A percentile compares a stretch with the other conserved stretches of the same genome.
Conservation (phyloP, 2,888 invertebrate species). For the Alloscopus bannaensis region DNA sequence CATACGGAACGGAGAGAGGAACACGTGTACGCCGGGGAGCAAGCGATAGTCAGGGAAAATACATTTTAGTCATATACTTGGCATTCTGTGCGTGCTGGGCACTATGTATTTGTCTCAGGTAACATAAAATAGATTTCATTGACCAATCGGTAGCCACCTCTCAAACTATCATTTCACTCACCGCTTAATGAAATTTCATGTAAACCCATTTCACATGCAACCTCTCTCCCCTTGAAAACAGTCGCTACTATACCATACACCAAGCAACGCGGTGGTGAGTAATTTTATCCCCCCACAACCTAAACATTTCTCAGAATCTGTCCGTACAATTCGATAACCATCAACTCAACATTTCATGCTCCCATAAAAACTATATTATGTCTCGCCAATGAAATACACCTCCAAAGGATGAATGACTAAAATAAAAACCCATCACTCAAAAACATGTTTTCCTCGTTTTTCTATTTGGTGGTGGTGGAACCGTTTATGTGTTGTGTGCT, state of each 20-base stretch:
- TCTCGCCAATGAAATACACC: slow-evolving; percentile 10
- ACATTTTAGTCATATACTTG: background rate
- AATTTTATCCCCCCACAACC: background rate
- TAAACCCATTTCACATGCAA: slow-evolving; percentile 17
- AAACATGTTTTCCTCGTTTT: slow-evolving; percentile 5
- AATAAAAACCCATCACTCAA: slow-evolving; percentile 53
- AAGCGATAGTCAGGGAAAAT: no score
- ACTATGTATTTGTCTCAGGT: no score
- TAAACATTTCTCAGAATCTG: slow-evolving; percentile 9
- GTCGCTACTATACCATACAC: background rate
- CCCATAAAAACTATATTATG: no score
- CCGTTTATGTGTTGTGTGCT: slow-evolving; percentile 4
- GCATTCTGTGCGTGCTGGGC: background rate
- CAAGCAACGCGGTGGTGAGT: background rate
- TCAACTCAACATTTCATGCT: slow-evolving; percentile 15
- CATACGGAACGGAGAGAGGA: no score
- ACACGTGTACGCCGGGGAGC: no score
- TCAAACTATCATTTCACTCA: background rate
- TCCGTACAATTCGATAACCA: background rate
- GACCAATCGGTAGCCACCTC: background rate
- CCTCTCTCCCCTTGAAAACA: background rate
- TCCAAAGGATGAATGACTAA: slow-evolving; percentile 21
- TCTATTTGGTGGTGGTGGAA: slow-evolving; percentile 2
- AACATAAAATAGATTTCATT: slow-evolving; percentile 10
- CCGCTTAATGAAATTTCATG: slow-evolving; percentile 23